phyloP scores from a whole-genome alignment of 2,113 vertebrate genomes.

The Heterotilapia buettikoferi region DNA sequence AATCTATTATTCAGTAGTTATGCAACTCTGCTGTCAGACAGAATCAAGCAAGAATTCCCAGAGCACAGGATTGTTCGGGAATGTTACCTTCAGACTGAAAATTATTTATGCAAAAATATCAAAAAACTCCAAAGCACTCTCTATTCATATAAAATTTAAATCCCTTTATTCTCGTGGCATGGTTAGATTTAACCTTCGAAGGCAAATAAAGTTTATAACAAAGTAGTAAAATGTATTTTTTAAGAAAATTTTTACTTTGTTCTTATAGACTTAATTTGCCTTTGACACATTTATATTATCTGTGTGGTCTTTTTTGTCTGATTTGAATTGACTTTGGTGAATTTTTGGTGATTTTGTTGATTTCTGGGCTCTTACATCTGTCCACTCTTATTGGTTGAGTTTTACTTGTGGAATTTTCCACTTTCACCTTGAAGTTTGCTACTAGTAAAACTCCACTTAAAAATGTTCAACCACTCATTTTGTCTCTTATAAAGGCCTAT shows the following conservation, averaged over 20 bases:
- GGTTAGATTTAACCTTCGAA: background rate
- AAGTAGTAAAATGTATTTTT: background rate
- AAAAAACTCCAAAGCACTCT: background rate
- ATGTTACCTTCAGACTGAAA: background rate
- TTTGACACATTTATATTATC: background rate
- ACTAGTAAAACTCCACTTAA: background rate
- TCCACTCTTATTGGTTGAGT: background rate
- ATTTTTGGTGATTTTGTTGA: background rate
- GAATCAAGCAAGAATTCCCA: background rate
- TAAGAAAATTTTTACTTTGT: background rate
- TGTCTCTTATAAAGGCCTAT: background rate
- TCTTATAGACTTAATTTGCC: background rate
- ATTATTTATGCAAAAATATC: background rate
- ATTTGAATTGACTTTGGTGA: background rate
- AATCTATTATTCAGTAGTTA: slow-evolving; percentile 30
- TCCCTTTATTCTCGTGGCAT: background rate
- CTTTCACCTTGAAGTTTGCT: background rate
- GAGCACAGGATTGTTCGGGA: background rate
- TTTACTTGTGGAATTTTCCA: background rate
- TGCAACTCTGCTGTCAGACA: slow-evolving; percentile 8
- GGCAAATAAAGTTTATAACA: background rate
- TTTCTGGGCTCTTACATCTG: background rate
- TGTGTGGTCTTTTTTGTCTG: background rate
- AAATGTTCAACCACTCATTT: background rate
- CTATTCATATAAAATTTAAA: background rate